Conservation (phyloP, 2,113 vertebrate genomes). For the Amazona guildingii region DNA sequence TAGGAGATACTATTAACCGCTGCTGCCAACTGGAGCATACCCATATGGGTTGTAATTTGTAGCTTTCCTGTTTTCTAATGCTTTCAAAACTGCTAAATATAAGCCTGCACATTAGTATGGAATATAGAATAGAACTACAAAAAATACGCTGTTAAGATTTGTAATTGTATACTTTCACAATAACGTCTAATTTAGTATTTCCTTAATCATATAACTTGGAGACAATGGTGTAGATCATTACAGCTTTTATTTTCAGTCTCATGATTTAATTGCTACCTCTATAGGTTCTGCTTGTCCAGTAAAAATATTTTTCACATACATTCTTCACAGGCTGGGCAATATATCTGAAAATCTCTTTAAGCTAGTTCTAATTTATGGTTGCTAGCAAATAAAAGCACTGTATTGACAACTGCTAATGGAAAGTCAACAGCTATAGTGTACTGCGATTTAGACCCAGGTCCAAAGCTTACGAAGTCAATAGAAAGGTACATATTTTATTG, state of each 20-base stretch:
- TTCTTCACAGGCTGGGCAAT: neutral
- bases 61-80: conserved; percentile 17
- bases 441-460: neutral
- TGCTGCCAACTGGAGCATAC: neutral
- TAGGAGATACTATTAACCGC: neutral
- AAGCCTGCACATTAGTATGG: neutral
- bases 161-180: neutral
- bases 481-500: neutral
- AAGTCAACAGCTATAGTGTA: neutral
- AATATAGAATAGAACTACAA: conserved; percentile 5
- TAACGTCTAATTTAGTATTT: conserved; percentile 10
- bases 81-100: conserved; percentile 29
- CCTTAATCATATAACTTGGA: conserved; percentile 32
- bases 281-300: conserved; percentile 8
- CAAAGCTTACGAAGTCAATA: neutral
- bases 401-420: neutral
- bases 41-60: conserved; percentile 6
- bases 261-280: conserved; percentile 45
- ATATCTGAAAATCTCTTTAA: conserved; percentile 3
- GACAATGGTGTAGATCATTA: conserved; percentile 18
- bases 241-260: conserved; percentile 38
- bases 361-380: conserved; percentile 16
- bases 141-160: conserved; percentile 32
- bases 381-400: neutral
- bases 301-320: neutral